A percentile compares a stretch with the other conserved stretches of the same genome.
Evolutionary conservation across 2,797 vertebrate species (phyloP).

Genomic region (Hypotaenidia philippensis): DNA sequence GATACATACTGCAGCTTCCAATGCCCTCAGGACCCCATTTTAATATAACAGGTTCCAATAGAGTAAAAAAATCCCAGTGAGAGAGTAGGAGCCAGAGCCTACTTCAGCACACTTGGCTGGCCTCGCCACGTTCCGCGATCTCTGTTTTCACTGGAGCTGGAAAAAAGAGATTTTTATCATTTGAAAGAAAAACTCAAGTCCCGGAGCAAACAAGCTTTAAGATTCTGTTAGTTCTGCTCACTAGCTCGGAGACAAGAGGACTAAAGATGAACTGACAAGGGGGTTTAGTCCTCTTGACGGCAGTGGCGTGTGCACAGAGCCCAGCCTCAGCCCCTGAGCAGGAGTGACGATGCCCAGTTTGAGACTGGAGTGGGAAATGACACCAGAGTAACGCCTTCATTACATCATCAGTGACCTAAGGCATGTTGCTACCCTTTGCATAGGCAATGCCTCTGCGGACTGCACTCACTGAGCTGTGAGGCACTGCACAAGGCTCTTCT

Average conservation of each 20-base stretch:
- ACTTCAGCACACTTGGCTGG: conserved; percentile 68
- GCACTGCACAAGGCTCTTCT: not conserved
- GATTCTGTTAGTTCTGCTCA: not conserved
- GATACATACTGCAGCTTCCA: conserved; percentile 31
- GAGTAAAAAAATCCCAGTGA: conserved; percentile 27
- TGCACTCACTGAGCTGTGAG: not conserved
- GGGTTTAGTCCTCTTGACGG: not conserved
- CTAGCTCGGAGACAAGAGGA: not conserved
- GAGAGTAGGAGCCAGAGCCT: not conserved
- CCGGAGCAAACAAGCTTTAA: conserved; percentile 27
- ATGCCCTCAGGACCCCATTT: conserved; percentile 49
- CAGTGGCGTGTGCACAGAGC: fast-evolving
- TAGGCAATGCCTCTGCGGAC: not conserved
- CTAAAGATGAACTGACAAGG: not conserved
- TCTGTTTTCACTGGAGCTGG: conserved; percentile 65
- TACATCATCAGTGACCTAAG: not conserved
- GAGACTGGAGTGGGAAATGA: not conserved
- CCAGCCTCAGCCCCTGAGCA: fast-evolving
- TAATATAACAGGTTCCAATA: conserved; percentile 40
- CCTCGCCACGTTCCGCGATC: conserved; percentile 39
- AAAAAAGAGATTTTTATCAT: conserved; percentile 68
- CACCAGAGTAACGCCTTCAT: fast-evolving
- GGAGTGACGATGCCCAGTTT: not conserved
- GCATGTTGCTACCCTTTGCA: fast-evolving
- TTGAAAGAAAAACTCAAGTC: conserved; percentile 19